Percentiles rank a stretch among this genome's conserved stretches.
Conservation (phyloP, 2,888 invertebrate genomes). For the Pocota personata region DNA sequence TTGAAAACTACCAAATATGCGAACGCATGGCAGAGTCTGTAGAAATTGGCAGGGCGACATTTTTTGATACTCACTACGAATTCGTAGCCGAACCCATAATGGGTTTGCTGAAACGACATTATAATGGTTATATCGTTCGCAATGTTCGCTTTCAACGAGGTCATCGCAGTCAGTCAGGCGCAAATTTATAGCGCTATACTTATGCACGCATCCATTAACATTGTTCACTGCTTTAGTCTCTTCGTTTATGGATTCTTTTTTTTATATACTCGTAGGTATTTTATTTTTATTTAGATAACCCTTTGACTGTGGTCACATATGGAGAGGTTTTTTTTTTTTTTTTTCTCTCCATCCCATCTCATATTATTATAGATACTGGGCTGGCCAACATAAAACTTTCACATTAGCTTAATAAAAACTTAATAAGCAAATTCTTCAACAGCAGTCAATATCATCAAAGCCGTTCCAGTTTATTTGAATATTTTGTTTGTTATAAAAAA, state of each 20-base stretch:
- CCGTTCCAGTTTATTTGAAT: background rate
- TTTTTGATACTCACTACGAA: background rate
- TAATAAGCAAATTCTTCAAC: background rate
- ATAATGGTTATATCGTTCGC: slow-evolving; percentile 22
- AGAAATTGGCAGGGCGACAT: background rate
- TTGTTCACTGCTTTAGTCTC: slow-evolving; percentile 5
- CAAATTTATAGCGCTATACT: slow-evolving; percentile 33
- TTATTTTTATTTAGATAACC: background rate
- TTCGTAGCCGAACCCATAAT: slow-evolving; percentile 23
- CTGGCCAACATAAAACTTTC: background rate
- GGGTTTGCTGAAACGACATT: slow-evolving; percentile 13
- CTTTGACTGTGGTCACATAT: background rate
- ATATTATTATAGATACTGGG: background rate
- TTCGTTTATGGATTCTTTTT: slow-evolving; percentile 6
- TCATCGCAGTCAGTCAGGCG: slow-evolving; percentile 40
- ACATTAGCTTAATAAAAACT: background rate
- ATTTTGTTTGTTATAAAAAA: background rate
- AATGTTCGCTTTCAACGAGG: slow-evolving; percentile 26
- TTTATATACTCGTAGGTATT: background rate
- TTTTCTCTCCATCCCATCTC: background rate
- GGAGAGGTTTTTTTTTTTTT: background rate
- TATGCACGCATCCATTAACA: slow-evolving; percentile 22
- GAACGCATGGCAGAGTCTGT: background rate
- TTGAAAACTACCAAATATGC: slow-evolving; percentile 38
- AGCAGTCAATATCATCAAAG: background rate